Base-by-base conservation (phyloP, 35 echinoderm and acorn worm genomes). In the Nesometra sesokonis region DNA sequence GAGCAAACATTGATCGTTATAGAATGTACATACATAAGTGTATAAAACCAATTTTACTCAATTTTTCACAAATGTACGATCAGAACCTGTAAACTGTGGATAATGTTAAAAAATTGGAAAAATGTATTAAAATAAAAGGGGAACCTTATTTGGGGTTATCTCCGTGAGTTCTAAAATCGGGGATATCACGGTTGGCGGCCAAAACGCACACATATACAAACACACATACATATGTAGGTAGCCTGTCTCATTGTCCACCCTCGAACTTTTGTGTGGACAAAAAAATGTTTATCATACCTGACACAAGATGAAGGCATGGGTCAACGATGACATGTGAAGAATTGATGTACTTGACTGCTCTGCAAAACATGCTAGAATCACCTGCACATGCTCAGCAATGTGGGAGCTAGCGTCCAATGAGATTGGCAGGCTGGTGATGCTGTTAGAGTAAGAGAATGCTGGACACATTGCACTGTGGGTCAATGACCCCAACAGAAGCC, bases 281-380 rank as follows among this genome's bases (percentile, higher is more conserved):
- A n/a, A n/a, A n/a, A n/a, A n/a, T n/a, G n/a, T 23, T 13, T 23
- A 83, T 17, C 32, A 77, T 82, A 99, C 96, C 96, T 99, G 96
- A 78, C 96, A 99, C 0, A 99, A 90, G 47, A 99, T 99, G 38
- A 99, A 99, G 76, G 93, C 96, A 92, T 99, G 96, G 76, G 94
- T 94, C 37, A 99, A 79, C 3, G 95, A 99, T 78, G 95, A 99
- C 95, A 99, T 99, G 82, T 99, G 95, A 46, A 99, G 88, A 17
- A 99, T 93, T 0, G 95, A 99, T 29, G 95, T 90, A 85, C 94
- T 99, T 8, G 95, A 99, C 85, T 99, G 95, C 88, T 99, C 95
- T 31, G 95, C 95, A 94, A 99, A 99, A 3, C 95, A 92, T 82
- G 92, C 92, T 34, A 99, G 77, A 46, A 99, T 99, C 32, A 99